phyloP scores from a whole-genome alignment of 2,797 vertebrate species.

The Acanthiza pusilla region DNA sequence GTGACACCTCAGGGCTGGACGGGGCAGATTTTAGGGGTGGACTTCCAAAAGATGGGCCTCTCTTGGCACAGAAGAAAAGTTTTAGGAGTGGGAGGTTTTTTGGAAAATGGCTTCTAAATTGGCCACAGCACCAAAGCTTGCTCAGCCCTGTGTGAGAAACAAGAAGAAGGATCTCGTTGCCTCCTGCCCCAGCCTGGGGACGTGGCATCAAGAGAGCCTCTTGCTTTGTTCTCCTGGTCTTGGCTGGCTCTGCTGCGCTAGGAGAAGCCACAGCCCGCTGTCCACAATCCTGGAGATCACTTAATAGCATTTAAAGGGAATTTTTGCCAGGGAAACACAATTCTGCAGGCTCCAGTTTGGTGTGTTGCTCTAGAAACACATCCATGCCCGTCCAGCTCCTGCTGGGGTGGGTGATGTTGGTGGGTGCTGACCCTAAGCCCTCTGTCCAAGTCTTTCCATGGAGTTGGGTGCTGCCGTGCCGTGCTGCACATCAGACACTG shows the following conservation, averaged over 20 bases:
- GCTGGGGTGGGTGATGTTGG: not conserved
- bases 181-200: not conserved
- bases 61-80: not conserved
- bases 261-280: not conserved
- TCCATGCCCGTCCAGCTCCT: not conserved
- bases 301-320: not conserved
- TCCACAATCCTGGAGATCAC: not conserved
- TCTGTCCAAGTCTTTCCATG: not conserved
- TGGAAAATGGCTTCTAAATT: not conserved
- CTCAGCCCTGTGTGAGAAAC: not conserved
- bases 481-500: not conserved
- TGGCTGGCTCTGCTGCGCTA: not conserved
- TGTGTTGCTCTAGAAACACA: not conserved
- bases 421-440: not conserved
- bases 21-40: rapidly evolving
- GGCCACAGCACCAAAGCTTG: not conserved
- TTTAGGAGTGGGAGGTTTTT: not conserved
- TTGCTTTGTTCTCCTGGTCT: not conserved
- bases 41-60: not conserved
- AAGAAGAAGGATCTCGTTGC: not conserved
- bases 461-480: not conserved
- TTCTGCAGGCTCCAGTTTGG: not conserved
- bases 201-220: not conserved
- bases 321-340: not conserved
- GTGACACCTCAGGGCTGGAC: not conserved